These are phyloP conservation scores for Eulacestoma nigropectus DNA, from an alignment of 2,113 vertebrate species.

Conservation along the genomic window DNA sequence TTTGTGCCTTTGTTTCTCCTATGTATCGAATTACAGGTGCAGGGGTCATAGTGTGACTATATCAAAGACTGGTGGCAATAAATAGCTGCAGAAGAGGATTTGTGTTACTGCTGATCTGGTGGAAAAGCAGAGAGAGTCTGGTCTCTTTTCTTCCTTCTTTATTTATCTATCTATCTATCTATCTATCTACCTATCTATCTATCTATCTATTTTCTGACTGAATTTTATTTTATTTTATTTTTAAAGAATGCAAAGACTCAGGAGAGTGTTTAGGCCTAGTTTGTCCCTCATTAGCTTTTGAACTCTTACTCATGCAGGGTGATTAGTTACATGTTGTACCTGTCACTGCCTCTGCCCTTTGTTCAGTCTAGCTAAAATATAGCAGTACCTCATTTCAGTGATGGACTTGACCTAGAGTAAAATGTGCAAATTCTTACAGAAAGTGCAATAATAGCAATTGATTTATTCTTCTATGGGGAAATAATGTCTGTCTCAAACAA, in stretches of 20 bases:
- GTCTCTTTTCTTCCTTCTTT: too few species aligned
- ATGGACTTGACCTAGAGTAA: conserved; percentile 26
- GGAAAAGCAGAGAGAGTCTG: neutral
- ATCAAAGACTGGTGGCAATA: conserved; percentile 16
- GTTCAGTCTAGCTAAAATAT: conserved; percentile 9
- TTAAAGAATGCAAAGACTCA: neutral
- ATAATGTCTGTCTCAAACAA: conserved; percentile 57
- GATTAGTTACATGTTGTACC: conserved; percentile 35
- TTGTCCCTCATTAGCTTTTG: conserved; percentile 61
- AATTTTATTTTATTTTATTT: neutral
- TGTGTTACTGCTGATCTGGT: neutral
- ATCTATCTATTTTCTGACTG: neutral
- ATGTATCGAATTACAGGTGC: conserved; percentile 46
- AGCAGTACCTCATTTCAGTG: conserved; percentile 30
- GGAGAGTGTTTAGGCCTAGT: conserved; percentile 13
- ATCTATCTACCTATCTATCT: neutral
- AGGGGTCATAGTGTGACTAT: neutral
- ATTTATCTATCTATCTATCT: neutral
- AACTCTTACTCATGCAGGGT: neutral
- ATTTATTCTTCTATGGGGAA: conserved; percentile 60
- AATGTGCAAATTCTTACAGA: conserved; percentile 45
- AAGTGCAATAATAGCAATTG: conserved; percentile 57
- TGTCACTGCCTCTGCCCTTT: conserved; percentile 40
- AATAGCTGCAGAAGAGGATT: conserved; percentile 24
- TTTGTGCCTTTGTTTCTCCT: conserved; percentile 36